Evolutionary conservation across 2,888 invertebrate species (phyloP).

Genomic region (Electrophaes corylata): DNA sequence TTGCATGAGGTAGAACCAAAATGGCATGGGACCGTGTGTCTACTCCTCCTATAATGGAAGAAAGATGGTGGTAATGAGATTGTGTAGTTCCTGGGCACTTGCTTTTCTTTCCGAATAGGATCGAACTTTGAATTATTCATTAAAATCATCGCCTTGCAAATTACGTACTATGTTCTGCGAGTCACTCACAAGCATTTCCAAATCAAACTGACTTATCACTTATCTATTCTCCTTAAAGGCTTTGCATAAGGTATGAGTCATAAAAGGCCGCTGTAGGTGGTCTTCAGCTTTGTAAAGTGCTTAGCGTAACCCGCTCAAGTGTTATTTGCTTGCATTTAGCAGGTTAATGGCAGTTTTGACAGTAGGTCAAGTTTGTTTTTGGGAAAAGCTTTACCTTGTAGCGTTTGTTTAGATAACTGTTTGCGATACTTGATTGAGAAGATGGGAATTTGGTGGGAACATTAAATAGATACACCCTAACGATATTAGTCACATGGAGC

Average conservation of each 20-base stretch:
- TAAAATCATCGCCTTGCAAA: too few species aligned
- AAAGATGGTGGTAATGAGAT: too few species aligned
- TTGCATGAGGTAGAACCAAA: too few species aligned
- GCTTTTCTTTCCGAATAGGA: too few species aligned
- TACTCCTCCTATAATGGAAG: too few species aligned
- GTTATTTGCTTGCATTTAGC: conserved; percentile 55
- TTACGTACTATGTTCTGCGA: not conserved
- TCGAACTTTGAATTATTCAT: too few species aligned
- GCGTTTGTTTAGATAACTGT: not conserved
- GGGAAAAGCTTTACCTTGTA: conserved; percentile 6
- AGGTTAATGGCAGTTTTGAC: conserved; percentile 37
- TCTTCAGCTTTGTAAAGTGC: conserved; percentile 37
- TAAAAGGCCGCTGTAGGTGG: conserved; percentile 42
- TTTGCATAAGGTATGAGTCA: conserved; percentile 20
- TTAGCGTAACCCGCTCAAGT: conserved; percentile 50
- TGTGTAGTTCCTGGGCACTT: too few species aligned
- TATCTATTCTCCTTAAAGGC: conserved; percentile 11
- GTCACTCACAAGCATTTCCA: conserved; percentile 7
- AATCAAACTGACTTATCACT: conserved; percentile 4
- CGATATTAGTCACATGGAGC: too few species aligned
- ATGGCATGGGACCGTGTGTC: too few species aligned
- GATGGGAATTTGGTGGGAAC: not conserved
- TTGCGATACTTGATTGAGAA: not conserved
- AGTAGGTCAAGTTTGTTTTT: conserved; percentile 23
- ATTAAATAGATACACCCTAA: too few species aligned